Evolutionary conservation across 2,113 vertebrate genomes (phyloP), one percentile per base, ranked within the genome.

Genomic region (Chitala chitala): DNA sequence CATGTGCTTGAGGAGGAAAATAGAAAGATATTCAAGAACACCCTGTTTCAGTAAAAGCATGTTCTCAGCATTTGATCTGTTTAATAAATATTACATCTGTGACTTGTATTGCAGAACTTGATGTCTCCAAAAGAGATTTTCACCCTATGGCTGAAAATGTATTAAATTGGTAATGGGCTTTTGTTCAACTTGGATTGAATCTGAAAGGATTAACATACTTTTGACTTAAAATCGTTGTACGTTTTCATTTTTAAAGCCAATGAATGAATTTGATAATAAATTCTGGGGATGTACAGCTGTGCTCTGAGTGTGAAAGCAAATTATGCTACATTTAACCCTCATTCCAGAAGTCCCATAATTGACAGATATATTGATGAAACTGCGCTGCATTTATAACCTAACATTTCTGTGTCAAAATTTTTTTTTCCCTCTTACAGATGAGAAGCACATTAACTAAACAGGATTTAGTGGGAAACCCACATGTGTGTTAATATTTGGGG

Each of bases 241-340:
- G 84, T 87, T 88, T 89, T 88, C 89, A 82, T 87, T 82, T 87
- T 87, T 85, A 84, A 84, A 3, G n/a, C n/a, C 17, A 77, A 82
- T 81, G 75, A 75, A 88, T 90, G 82, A 86, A 91, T n/a, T 90
- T 85, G 87, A 87, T 79, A 82, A 87, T 81, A 77, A 46, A 44
- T 70, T 17, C 81, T 29, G 26, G 88, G 90, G 82, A 90, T 91
- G 85, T 81, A 90, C 83, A 33, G 6, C 48, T 38, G 71, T 75
- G 77, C 85, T 83, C 77, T 79, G 81, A 72, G 83, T 78, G 80
- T 84, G 88, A 87, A 88, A 87, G 85, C 83, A 85, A 86, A 87
- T 83, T 84, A 86, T 87, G 80, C 85, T 85, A 2, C 22, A 22
- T 55, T 55, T n/a, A 5, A 1, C n/a, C n/a, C 53, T 17, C 53